These are phyloP conservation scores for Tenualosa thibaudeaui DNA, from an alignment of 2,797 vertebrate genomes.

Conservation along the genomic window DNA sequence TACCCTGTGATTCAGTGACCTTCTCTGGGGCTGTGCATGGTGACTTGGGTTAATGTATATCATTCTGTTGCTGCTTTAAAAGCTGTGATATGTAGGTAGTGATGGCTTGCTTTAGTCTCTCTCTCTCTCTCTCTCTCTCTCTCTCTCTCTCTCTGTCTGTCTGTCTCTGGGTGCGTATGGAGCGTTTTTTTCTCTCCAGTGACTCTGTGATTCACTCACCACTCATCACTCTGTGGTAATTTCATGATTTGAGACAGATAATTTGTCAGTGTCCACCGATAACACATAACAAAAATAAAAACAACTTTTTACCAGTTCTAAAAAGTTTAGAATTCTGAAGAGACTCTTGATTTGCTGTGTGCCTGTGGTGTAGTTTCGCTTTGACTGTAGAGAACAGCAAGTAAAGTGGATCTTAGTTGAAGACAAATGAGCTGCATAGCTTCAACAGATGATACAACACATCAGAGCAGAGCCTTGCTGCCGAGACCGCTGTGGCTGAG, in stretches of 20 bases:
- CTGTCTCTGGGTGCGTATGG: not conserved
- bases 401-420: not conserved
- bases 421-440: not conserved
- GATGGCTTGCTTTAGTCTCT: slow-evolving; percentile 30
- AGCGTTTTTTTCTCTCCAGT: not conserved
- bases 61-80: slow-evolving; percentile 45
- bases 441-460: not conserved
- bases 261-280: not conserved
- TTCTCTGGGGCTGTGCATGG: slow-evolving; percentile 38
- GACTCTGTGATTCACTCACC: not conserved
- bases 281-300: not conserved
- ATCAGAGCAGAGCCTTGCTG: not conserved
- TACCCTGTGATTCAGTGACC: slow-evolving; percentile 43
- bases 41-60: slow-evolving; percentile 42
- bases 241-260: not conserved
- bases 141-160: not conserved
- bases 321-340: not conserved
- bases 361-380: not conserved
- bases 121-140: not conserved
- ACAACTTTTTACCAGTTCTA: not conserved
- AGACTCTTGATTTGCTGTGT: not conserved
- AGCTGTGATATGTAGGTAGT: slow-evolving; percentile 43
- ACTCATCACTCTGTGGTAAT: not conserved
- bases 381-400: not conserved
- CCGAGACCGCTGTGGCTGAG: not conserved